phyloP scores from a whole-genome alignment of 2,113 vertebrate species.

The Chelonoidis abingdonii region DNA sequence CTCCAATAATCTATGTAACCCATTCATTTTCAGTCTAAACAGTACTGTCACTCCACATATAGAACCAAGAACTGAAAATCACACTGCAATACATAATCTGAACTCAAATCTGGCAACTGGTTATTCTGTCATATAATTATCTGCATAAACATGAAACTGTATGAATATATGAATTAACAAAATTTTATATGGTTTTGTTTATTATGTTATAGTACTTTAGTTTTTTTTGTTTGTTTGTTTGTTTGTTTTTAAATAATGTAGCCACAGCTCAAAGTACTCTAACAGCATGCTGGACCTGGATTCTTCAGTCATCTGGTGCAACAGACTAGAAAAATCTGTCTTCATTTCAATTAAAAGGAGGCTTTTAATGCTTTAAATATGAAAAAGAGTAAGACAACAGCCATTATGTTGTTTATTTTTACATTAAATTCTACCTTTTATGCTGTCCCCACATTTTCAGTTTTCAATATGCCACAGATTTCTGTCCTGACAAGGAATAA shows the following conservation, averaged over 20 bases:
- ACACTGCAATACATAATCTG: neutral
- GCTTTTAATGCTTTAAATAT: neutral
- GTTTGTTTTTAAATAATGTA: neutral
- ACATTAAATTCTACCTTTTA: neutral
- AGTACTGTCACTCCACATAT: neutral
- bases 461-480: neutral
- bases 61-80: neutral
- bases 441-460: neutral
- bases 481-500: neutral
- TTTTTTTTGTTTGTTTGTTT: neutral
- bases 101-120: neutral
- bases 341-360: conserved; percentile 17
- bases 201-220: neutral
- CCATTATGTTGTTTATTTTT: conserved; percentile 6
- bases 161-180: neutral
- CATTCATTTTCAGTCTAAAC: neutral
- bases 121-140: neutral
- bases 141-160: neutral
- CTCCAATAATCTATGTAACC: neutral
- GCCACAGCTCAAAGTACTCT: neutral
- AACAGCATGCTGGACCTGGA: neutral
- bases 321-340: neutral
- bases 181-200: neutral
- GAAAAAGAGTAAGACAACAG: neutral
- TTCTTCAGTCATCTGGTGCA: neutral